A percentile compares a stretch with the other conserved stretches of the same genome.
Conservation (phyloP, 2,113 vertebrate species). For the Syngnathus typhle region DNA sequence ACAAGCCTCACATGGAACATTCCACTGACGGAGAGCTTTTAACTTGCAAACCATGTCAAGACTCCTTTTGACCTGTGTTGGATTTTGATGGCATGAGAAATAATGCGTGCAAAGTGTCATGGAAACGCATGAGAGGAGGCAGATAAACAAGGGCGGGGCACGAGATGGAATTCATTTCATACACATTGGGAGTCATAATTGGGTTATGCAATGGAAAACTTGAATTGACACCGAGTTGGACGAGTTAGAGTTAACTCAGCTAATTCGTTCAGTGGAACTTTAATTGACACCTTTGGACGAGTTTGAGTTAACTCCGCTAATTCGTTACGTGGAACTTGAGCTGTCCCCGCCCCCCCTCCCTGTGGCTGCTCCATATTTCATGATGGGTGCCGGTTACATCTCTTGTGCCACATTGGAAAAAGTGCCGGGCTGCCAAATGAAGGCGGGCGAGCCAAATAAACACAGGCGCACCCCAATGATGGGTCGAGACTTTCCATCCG, state of each 20-base stretch:
- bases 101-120: background rate
- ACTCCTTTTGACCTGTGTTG: too few species aligned
- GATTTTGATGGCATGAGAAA: background rate
- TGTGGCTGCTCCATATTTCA: conserved; percentile 48
- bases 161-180: background rate
- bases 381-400: conserved; percentile 48
- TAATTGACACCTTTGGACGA: background rate
- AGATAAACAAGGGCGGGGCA: too few species aligned
- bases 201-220: background rate
- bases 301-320: conserved; percentile 23
- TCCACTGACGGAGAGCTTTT: background rate
- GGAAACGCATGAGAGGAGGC: background rate
- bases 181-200: too few species aligned
- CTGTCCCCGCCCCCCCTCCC: conserved; percentile 2
- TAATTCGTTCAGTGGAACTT: too few species aligned
- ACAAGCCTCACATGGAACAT: background rate
- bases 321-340: conserved; percentile 48
- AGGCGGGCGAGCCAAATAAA: background rate
- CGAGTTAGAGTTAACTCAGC: conserved; percentile 14
- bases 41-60: background rate
- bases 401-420: conserved; percentile 8
- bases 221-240: background rate
- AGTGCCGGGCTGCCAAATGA: background rate
- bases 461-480: background rate
- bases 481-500: background rate